These are phyloP conservation scores for Apodemus sylvaticus DNA, from an alignment of 2,113 vertebrate species.

Conservation along the genomic window DNA sequence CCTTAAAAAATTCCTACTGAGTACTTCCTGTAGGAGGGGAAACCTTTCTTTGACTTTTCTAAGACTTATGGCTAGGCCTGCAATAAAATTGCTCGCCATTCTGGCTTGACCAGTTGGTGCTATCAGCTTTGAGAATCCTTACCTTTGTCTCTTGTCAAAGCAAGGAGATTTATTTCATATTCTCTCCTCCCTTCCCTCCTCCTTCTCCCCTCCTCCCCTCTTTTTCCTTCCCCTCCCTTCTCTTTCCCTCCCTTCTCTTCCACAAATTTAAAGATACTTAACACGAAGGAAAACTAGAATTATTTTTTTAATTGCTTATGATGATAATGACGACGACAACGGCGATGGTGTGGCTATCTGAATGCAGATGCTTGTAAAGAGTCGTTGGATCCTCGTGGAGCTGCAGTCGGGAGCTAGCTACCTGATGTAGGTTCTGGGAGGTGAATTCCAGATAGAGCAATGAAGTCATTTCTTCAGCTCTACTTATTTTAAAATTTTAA, in stretches of 20 bases:
- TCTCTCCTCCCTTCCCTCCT: neutral
- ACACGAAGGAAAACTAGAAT: neutral
- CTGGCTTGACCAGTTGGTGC: neutral
- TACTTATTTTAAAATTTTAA: neutral
- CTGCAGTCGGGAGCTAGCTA: neutral
- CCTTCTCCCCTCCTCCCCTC: neutral
- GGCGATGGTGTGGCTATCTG: neutral
- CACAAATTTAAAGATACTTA: neutral
- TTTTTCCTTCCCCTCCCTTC: no score
- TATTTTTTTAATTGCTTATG: neutral
- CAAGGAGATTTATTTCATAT: neutral
- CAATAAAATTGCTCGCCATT: neutral
- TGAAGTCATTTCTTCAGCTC: neutral
- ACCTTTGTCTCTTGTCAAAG: neutral
- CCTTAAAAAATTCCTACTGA: conserved; percentile 13
- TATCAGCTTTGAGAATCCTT: neutral
- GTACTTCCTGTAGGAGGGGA: neutral
- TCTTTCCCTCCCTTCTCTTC: neutral
- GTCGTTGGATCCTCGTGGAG: neutral
- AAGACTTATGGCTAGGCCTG: neutral
- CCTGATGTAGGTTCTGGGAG: neutral
- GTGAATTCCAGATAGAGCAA: neutral
- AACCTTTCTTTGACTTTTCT: neutral
- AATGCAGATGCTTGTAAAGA: neutral
- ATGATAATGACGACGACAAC: neutral